These are phyloP conservation scores for Diaperis boleti DNA, from an alignment of 2,888 invertebrate species.

Conservation along the genomic window DNA sequence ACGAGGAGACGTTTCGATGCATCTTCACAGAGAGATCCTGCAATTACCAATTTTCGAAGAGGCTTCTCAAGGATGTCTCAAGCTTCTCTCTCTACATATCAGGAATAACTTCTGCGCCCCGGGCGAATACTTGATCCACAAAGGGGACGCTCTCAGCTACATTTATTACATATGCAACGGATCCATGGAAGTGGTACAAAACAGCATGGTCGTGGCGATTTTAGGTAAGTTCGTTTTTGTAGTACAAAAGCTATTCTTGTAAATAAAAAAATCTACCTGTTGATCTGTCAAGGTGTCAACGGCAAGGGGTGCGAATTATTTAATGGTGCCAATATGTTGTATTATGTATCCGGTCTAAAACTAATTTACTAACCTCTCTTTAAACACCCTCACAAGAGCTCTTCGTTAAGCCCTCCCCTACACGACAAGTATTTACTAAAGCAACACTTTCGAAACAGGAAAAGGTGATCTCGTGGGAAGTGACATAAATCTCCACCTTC, in stretches of 20 bases:
- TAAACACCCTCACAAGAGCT: conserved; percentile 8
- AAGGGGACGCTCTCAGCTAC: conserved; percentile 92
- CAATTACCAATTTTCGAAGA: conserved; percentile 94
- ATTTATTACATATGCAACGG: conserved; percentile 97
- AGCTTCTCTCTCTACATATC: conserved; percentile 91
- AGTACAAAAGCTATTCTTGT: too few relatives aligned
- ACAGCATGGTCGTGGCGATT: conserved; percentile 97
- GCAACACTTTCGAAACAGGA: conserved; percentile 69
- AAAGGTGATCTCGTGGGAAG: conserved; percentile 96
- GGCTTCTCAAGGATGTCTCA: conserved; percentile 94
- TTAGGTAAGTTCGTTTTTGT: conserved; percentile 77
- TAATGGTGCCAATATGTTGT: too few relatives aligned
- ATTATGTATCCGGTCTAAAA: too few relatives aligned
- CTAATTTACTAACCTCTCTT: background rate
- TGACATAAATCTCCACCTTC: conserved; percentile 87
- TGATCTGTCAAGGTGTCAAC: too few relatives aligned
- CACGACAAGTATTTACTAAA: conserved; percentile 2
- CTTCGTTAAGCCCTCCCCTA: background rate
- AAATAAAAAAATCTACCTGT: too few relatives aligned
- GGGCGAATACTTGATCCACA: conserved; percentile 93
- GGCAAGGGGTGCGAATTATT: too few relatives aligned
- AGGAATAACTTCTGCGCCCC: conserved; percentile 96
- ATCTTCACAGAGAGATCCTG: conserved; percentile 93
- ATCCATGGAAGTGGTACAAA: conserved; percentile 97
- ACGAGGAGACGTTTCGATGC: conserved; percentile 95